phyloP scores from a whole-genome alignment of 2,888 invertebrate genomes.

The Drosophila melanosoma region DNA sequence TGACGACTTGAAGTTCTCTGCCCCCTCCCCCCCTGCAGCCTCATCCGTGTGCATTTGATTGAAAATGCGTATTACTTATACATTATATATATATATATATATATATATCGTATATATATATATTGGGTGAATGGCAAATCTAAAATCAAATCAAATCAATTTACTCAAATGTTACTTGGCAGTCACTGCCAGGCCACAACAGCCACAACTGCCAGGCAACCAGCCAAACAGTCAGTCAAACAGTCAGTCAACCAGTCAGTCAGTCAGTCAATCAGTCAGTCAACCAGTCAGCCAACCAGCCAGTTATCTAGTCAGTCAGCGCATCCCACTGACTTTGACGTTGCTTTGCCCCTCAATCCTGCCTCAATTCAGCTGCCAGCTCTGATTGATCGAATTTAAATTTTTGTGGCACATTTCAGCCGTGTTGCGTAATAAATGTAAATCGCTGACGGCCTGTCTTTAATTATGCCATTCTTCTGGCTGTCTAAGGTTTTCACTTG shows the following conservation, averaged over 20 bases:
- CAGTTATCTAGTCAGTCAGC: conserved; percentile 19
- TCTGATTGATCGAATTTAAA: conserved; percentile 78
- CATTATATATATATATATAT: conserved; percentile 47
- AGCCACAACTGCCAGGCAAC: not conserved
- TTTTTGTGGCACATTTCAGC: conserved; percentile 76
- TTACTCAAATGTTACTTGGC: conserved; percentile 74
- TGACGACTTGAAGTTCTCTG: conserved; percentile 36
- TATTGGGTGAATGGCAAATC: conserved; percentile 73
- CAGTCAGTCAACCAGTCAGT: conserved; percentile 14
- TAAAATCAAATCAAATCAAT: conserved; percentile 79
- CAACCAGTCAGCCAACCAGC: conserved; percentile 11
- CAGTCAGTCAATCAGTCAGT: conserved; percentile 15
- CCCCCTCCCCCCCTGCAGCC: not conserved
- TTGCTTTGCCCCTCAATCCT: conserved; percentile 15
- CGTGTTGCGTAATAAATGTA: conserved; percentile 56
- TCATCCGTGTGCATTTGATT: conserved; percentile 57
- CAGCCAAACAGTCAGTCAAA: conserved; percentile 14
- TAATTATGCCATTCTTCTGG: conserved; percentile 55
- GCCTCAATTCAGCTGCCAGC: conserved; percentile 32
- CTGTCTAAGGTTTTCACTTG: conserved; percentile 9
- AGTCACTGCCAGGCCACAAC: conserved; percentile 57
- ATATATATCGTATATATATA: conserved; percentile 57
- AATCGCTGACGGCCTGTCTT: conserved; percentile 55
- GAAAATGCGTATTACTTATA: conserved; percentile 75
- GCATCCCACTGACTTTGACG: conserved; percentile 55